Base-by-base conservation (phyloP, 2,888 invertebrate genomes). In the Cyclophora punctaria region DNA sequence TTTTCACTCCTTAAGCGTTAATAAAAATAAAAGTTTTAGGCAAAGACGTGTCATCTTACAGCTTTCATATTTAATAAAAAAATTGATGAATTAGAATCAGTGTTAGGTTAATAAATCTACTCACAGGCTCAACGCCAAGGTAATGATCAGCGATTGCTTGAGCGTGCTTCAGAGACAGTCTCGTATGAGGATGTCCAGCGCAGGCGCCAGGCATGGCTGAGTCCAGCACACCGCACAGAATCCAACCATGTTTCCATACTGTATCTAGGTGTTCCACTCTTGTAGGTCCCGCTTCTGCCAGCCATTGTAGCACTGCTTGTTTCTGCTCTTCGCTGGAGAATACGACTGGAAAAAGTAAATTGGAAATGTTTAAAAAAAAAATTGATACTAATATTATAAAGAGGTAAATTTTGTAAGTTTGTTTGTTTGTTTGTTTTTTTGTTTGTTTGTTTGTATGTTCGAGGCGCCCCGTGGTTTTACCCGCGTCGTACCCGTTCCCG, bases 71-170 rank as follows among this genome's bases (percentile, higher is more conserved):
- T 20, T 20, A 20, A 20, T 20, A 20, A 20, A 20, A 20, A 20
- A 20, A 1, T 20, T 20, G 20, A 20, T 20, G 20, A 20, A 20
- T 20, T 20, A 20, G 20, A 20, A 20, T 2, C 20, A 20, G 1
- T 20, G 20, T 20, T 20, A 20, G 41, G 2, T 7, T n/a, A 43
- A 41, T 20, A 20, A 20, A 37, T 2, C 20, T 4, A 63, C 84
- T 83, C 66, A 91, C 91, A 67, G 91, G 91, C 59, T 86, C 78
- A 58, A 92, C 85, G 64, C 90, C 91, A 59, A 92, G 82, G 68
- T 91, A 91, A 66, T 91, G 90, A 55, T 90, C 90, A 41, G 91
- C 91, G 47, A 92, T 85, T 4, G 89, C 79, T 72, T 91, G 91
- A 42, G 90, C 91, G 62, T 91, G 91, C 56, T 82, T 78, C 48